Evolutionary conservation across 2,888 invertebrate species (phyloP).

Genomic region (Drosophila phalerata): DNA sequence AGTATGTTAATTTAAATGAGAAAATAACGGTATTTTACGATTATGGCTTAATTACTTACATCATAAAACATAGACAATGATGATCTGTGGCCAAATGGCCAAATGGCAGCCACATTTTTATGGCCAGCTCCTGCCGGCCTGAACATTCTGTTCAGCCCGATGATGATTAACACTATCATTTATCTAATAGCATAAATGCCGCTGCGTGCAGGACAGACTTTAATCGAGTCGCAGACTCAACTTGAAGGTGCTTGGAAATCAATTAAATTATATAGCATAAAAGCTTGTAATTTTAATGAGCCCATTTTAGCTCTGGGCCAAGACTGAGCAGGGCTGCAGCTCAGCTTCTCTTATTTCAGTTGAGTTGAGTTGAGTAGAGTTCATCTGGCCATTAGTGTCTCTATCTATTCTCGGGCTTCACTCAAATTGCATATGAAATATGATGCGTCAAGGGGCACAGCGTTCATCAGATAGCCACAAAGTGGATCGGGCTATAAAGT

Average conservation of each 20-base stretch:
- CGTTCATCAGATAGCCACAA: constrained; percentile 62
- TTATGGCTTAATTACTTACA: constrained; percentile 80
- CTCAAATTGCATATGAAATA: constrained; percentile 64
- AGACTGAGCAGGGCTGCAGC: constrained; percentile 11
- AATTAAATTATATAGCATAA: constrained; percentile 64
- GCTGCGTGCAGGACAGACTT: constrained; percentile 18
- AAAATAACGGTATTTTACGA: constrained; percentile 78
- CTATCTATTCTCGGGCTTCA: constrained; percentile 15
- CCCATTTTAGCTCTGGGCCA: constrained; percentile 15
- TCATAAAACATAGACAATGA: constrained; percentile 58
- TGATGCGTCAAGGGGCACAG: constrained; percentile 51
- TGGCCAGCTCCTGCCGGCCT: constrained; percentile 30
- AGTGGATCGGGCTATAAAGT: constrained; percentile 54
- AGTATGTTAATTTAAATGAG: constrained; percentile 78
- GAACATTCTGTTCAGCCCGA: background rate
- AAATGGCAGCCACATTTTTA: constrained; percentile 49
- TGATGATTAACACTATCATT: constrained; percentile 76
- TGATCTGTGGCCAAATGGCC: constrained; percentile 37
- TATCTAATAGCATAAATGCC: constrained; percentile 60
- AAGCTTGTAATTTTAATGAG: constrained; percentile 55
- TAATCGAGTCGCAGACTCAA: constrained; percentile 6
- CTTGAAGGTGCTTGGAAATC: constrained; percentile 69
- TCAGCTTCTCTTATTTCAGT: background rate
- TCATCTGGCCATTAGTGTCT: constrained; percentile 52
- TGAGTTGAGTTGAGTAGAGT: background rate